phyloP scores from a whole-genome alignment of 2,113 vertebrate species.

The Oreocharis arfaki region DNA sequence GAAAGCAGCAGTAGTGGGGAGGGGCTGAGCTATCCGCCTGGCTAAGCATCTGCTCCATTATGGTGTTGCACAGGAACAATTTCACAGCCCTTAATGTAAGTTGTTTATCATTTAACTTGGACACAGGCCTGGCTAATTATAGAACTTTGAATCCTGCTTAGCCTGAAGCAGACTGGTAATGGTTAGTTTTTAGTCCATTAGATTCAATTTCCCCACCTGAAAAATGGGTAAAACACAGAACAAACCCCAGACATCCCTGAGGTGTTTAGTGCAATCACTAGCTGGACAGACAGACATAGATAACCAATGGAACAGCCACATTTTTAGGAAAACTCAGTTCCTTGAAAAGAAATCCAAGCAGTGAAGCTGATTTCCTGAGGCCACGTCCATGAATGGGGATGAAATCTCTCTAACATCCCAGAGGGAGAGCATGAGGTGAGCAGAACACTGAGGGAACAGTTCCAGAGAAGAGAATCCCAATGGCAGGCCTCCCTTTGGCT shows the following conservation, averaged over 20 bases:
- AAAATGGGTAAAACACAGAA: not conserved
- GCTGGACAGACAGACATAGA: not conserved
- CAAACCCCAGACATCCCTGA: not conserved
- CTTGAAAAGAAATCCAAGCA: not conserved
- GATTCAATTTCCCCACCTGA: not conserved
- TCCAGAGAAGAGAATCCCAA: not conserved
- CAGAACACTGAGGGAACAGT: not conserved
- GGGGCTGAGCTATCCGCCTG: not conserved
- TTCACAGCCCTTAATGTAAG: not conserved
- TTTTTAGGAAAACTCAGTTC: not conserved
- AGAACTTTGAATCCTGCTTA: not conserved
- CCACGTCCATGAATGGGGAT: not conserved
- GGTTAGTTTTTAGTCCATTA: not conserved
- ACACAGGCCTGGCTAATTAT: not conserved
- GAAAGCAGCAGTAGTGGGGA: not conserved
- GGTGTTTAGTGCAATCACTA: not conserved
- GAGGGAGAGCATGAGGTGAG: not conserved
- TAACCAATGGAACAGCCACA: fast-evolving
- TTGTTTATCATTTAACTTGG: not conserved
- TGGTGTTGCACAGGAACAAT: not conserved
- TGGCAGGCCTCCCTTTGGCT: not conserved
- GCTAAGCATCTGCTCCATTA: not conserved
- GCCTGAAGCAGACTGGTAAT: not conserved
- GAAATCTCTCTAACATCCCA: not conserved
- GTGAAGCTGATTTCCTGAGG: not conserved